Conservation (phyloP, 2,113 vertebrate species). For the Phalacrocorax carbo region DNA sequence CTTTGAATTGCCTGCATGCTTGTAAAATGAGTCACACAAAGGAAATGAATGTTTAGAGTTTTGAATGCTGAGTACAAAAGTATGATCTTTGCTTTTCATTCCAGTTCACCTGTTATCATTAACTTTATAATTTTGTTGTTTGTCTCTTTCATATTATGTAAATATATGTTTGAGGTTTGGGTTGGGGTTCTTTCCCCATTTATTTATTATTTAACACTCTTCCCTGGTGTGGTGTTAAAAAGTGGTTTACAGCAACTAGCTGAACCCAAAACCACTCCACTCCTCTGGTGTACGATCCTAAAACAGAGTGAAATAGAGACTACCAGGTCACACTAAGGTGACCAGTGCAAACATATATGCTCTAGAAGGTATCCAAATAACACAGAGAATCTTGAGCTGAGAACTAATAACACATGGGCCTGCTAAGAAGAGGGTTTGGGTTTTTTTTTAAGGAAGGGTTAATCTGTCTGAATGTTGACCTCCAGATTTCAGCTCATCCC, state of each 20-base stretch:
- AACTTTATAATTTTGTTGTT: background rate
- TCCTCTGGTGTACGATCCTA: background rate
- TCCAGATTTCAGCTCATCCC: background rate
- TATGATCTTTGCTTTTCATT: background rate
- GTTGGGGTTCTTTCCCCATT: rapidly evolving
- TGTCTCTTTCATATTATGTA: background rate
- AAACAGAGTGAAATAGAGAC: background rate
- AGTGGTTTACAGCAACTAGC: background rate
- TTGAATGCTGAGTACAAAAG: background rate
- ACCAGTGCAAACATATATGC: background rate
- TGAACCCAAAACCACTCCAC: background rate
- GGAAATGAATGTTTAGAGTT: background rate
- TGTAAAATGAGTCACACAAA: background rate
- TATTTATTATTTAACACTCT: background rate
- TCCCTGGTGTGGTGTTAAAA: background rate
- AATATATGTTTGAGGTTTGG: background rate
- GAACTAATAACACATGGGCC: background rate
- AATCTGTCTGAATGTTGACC: background rate
- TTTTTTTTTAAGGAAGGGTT: background rate
- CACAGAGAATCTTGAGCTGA: background rate
- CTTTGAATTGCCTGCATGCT: background rate
- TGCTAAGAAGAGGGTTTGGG: background rate
- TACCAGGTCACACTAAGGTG: background rate
- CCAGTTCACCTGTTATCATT: background rate
- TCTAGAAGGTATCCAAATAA: background rate